Evolutionary conservation across 2,797 vertebrate genomes (phyloP).

Genomic region (Tiaroga cobitis): DNA sequence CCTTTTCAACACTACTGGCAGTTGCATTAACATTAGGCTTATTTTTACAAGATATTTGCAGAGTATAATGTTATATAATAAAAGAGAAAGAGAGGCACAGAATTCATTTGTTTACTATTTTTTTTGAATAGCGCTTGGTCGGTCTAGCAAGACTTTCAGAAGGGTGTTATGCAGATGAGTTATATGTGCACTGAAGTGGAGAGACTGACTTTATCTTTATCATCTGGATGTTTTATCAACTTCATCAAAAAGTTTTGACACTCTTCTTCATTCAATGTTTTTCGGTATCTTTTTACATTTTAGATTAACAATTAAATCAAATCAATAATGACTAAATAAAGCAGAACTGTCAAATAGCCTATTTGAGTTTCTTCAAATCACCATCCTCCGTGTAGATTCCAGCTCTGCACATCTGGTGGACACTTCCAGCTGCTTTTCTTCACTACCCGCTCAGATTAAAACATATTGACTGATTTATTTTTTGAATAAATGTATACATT

Average conservation of each 20-base stretch:
- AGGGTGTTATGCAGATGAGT: background rate
- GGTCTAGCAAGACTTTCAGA: background rate
- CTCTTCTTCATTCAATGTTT: background rate
- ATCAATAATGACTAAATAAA: background rate
- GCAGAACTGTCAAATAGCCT: background rate
- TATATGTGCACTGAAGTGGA: background rate
- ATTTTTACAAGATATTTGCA: background rate
- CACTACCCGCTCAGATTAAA: too few species aligned
- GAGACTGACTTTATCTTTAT: background rate
- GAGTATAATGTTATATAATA: background rate
- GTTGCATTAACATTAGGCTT: background rate
- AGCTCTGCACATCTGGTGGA: background rate
- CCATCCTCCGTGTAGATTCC: background rate
- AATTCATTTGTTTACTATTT: slow-evolving; percentile 22
- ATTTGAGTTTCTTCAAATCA: background rate
- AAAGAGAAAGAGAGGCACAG: background rate
- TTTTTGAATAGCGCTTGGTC: slow-evolving; percentile 31
- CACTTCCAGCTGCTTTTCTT: background rate
- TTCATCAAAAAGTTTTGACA: background rate
- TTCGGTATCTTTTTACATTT: background rate
- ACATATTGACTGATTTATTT: background rate
- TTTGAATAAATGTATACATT: too few species aligned
- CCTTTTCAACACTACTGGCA: background rate
- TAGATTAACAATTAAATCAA: background rate
- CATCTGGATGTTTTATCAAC: background rate